Evolutionary conservation across 2,888 invertebrate genomes (phyloP).

Genomic region (Craniophora ligustri): DNA sequence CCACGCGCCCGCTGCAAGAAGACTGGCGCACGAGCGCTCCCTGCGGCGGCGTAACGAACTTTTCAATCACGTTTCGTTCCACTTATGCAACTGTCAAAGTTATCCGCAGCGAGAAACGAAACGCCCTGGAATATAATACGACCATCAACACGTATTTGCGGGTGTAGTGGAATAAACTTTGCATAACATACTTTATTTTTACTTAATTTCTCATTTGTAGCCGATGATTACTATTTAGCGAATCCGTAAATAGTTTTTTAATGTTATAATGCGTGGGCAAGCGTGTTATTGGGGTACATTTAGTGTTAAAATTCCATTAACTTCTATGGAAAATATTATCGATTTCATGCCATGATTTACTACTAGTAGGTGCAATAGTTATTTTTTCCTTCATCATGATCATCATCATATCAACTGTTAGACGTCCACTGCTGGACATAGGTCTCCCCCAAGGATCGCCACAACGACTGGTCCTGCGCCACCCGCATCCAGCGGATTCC

Average conservation of each 20-base stretch:
- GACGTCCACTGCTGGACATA: too few species aligned
- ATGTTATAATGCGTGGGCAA: constrained; percentile 50
- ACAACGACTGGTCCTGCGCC: too few species aligned
- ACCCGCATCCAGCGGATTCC: too few species aligned
- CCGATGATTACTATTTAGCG: constrained; percentile 46
- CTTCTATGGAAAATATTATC: too few species aligned
- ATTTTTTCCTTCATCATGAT: too few species aligned
- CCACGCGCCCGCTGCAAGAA: constrained; percentile 86
- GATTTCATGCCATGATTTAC: too few species aligned
- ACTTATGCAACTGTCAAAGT: constrained; percentile 69
- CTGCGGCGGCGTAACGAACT: constrained; percentile 78
- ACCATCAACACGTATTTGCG: constrained; percentile 7
- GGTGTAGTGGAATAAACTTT: constrained; percentile 48
- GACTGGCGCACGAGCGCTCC: constrained; percentile 86
- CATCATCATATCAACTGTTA: too few species aligned
- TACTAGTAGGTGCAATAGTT: too few species aligned
- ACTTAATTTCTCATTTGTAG: constrained; percentile 46
- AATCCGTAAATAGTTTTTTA: constrained; percentile 47
- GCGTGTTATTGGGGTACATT: constrained; percentile 46
- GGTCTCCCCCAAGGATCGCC: too few species aligned
- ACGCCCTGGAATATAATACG: constrained; percentile 40
- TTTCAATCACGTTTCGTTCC: constrained; percentile 73
- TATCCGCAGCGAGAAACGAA: constrained; percentile 29
- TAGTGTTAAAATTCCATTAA: constrained; percentile 29
- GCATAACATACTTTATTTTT: constrained; percentile 55